Conservation (phyloP, 2,113 vertebrate species). For the Lasiurus cinereus region DNA sequence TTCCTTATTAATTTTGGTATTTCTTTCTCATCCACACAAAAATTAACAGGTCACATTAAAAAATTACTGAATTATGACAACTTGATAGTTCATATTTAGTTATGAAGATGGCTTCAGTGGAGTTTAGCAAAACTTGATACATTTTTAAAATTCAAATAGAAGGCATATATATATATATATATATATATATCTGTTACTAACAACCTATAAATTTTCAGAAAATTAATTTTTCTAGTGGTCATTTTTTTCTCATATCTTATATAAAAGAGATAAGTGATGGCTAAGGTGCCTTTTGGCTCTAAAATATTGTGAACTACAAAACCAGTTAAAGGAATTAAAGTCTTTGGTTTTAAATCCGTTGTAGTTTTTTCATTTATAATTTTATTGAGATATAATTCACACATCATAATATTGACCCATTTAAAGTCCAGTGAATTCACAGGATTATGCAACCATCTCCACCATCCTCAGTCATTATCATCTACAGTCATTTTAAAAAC, state of each 20-base stretch:
- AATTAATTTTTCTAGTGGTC: constrained; percentile 1
- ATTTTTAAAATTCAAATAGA: constrained; percentile 35
- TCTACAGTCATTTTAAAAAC: neutral
- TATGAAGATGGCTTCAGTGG: neutral
- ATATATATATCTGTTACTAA: neutral
- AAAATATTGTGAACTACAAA: constrained; percentile 43
- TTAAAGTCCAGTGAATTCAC: constrained; percentile 9
- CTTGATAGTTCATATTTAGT: neutral
- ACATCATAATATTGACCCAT: neutral
- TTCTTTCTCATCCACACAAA: neutral
- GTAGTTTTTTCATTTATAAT: neutral
- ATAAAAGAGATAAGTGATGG: neutral
- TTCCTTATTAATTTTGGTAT: constrained; percentile 48
- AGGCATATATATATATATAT: neutral
- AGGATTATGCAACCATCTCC: neutral
- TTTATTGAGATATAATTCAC: constrained; percentile 10
- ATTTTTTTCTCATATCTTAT: neutral
- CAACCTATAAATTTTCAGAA: neutral
- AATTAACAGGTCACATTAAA: constrained; percentile 33
- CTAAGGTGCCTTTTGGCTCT: neutral
- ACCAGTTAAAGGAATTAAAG: constrained; percentile 11
- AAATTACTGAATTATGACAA: neutral
- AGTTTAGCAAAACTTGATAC: constrained; percentile 11
- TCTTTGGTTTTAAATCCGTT: constrained; percentile 10
- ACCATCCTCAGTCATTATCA: neutral